Conservation (phyloP, 1,140 invertebrate species). For the Pteromalus puparum region DNA sequence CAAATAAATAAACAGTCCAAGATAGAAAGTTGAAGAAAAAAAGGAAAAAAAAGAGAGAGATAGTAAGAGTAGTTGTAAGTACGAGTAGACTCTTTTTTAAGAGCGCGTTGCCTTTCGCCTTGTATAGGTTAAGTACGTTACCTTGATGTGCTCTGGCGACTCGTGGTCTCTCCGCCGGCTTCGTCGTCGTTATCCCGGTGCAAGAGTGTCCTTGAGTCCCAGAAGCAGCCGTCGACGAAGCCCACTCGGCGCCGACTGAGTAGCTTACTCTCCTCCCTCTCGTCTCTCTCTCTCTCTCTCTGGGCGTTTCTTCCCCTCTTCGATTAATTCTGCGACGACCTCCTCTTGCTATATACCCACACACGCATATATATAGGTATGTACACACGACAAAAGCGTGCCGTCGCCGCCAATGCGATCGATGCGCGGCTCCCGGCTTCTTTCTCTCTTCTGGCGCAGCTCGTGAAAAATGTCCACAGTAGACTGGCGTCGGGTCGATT, state of each 20-base stretch:
- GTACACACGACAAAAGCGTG: background rate
- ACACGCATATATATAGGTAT: background rate
- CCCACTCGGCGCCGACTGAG: background rate
- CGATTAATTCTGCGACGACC: background rate
- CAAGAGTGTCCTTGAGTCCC: background rate
- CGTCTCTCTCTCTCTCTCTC: background rate
- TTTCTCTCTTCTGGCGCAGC: no score
- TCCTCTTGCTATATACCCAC: background rate
- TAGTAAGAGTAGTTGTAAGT: background rate
- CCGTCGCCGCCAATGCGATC: background rate
- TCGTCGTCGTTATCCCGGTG: background rate
- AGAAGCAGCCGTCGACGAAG: background rate
- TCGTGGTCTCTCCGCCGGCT: background rate
- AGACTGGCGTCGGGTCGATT: no score
- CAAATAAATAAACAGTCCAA: background rate
- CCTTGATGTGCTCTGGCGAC: slow-evolving; percentile 18
- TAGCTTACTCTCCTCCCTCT: background rate
- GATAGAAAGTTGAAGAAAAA: background rate
- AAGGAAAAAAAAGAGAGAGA: background rate
- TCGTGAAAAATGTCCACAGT: background rate
- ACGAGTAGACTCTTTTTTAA: background rate
- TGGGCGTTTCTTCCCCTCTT: slow-evolving; percentile 26
- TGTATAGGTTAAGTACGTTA: slow-evolving; percentile 43
- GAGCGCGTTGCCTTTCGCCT: background rate
- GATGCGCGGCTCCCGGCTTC: background rate